Evolutionary conservation across 2,888 invertebrate species (phyloP).

Genomic region (Orthosia gothica): DNA sequence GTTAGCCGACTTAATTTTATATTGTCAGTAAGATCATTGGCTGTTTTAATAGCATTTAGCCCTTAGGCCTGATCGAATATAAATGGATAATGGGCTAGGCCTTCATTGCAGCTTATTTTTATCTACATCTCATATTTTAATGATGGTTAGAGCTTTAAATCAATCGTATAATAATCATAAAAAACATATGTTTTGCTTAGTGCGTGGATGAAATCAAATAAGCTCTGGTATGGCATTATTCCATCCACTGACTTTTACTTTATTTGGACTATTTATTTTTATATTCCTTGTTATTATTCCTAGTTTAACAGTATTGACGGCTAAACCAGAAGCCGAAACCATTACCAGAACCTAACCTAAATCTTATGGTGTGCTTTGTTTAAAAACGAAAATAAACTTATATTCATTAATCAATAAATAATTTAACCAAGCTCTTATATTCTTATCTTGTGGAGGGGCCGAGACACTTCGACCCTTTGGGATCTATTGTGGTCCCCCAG

Average conservation of each 20-base stretch:
- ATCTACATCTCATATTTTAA: constrained; percentile 15
- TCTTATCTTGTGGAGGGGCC: too few relatives aligned
- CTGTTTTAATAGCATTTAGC: constrained; percentile 24
- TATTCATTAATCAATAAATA: too few relatives aligned
- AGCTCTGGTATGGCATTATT: neutral
- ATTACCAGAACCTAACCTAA: too few relatives aligned
- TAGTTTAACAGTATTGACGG: too few relatives aligned
- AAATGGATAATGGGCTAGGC: constrained; percentile 15
- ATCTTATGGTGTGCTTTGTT: too few relatives aligned
- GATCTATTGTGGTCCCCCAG: too few relatives aligned
- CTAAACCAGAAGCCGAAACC: too few relatives aligned
- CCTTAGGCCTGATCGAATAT: constrained; percentile 17
- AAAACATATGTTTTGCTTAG: neutral
- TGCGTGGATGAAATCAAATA: neutral
- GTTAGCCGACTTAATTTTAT: constrained; percentile 47
- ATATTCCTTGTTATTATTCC: too few relatives aligned
- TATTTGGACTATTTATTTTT: neutral
- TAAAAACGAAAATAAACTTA: too few relatives aligned
- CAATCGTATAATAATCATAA: neutral
- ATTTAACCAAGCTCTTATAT: too few relatives aligned
- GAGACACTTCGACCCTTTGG: too few relatives aligned
- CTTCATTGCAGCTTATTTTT: neutral
- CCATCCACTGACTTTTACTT: neutral
- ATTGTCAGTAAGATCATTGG: constrained; percentile 26
- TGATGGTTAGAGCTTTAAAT: constrained; percentile 5